Evolutionary conservation across 1,140 invertebrate genomes (phyloP).

Genomic region (Holotrichia oblita): DNA sequence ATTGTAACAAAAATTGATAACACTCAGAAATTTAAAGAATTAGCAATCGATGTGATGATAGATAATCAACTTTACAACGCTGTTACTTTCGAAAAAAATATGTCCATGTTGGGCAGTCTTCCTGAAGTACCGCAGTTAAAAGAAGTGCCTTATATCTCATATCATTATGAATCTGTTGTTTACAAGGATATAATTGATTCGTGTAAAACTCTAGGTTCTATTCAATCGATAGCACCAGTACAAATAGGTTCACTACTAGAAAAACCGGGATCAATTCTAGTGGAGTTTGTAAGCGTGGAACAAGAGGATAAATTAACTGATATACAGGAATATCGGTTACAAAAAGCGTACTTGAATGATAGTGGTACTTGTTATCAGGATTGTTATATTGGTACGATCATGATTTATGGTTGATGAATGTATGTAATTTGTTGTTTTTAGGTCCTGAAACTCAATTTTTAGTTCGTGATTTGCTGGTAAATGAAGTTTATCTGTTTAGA

Average conservation of each 20-base stretch:
- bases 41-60: constrained; percentile 43
- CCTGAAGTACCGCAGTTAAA: constrained; percentile 52
- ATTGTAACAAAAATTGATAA: constrained; percentile 51
- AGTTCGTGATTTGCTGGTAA: constrained; percentile 49
- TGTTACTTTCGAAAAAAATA: constrained; percentile 47
- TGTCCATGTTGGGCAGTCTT: constrained; percentile 50
- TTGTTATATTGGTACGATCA: constrained; percentile 50
- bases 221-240: constrained; percentile 51
- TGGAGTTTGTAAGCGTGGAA: constrained; percentile 52
- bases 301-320: constrained; percentile 51
- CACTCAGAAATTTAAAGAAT: constrained; percentile 44
- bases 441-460: constrained; percentile 53
- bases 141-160: constrained; percentile 56
- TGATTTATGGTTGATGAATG: not conserved
- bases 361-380: constrained; percentile 49
- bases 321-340: constrained; percentile 55
- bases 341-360: constrained; percentile 53
- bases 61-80: constrained; percentile 35
- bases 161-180: constrained; percentile 48
- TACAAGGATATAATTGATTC: constrained; percentile 48
- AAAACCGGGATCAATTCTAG: constrained; percentile 55
- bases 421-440: constrained; percentile 43
- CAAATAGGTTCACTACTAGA: constrained; percentile 50
- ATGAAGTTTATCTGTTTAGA: constrained; percentile 54
- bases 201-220: constrained; percentile 50